A percentile compares a stretch with the other conserved stretches of the same genome.
These are phyloP conservation scores for Pseudococcus jackbeardsleyi DNA, from an alignment of 2,888 invertebrate species.

Conservation along the genomic window DNA sequence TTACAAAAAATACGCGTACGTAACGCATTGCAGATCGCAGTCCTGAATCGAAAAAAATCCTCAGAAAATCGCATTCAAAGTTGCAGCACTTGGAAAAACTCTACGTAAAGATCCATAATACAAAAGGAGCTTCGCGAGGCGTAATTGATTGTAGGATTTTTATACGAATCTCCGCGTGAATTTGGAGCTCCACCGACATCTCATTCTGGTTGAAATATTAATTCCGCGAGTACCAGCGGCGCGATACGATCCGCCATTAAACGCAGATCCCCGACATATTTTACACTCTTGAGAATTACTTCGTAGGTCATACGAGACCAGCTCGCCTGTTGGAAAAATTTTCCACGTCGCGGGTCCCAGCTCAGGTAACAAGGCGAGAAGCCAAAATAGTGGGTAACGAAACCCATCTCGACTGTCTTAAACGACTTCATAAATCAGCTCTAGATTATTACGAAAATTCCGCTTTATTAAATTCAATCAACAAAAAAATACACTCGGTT, in stretches of 20 bases:
- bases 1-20: not conserved
- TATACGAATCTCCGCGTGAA: not conserved
- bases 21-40: too few relatives aligned
- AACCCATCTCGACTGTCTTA: slow-evolving; percentile 41
- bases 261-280: slow-evolving; percentile 5
- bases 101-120: not conserved
- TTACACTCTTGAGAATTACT: slow-evolving; percentile 21
- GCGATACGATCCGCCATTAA: slow-evolving; percentile 15
- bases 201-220: slow-evolving; percentile 7
- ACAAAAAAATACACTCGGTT: slow-evolving; percentile 8
- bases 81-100: too few relatives aligned
- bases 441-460: slow-evolving; percentile 36
- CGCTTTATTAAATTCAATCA: slow-evolving; percentile 55
- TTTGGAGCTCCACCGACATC: not conserved
- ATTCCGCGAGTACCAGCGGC: slow-evolving; percentile 6
- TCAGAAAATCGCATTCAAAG: too few relatives aligned
- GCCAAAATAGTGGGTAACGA: not conserved
- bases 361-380: not conserved
- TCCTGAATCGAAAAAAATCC: too few relatives aligned
- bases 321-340: not conserved
- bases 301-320: slow-evolving; percentile 3
- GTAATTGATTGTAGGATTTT: slow-evolving; percentile 7
- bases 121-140: not conserved
- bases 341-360: not conserved
- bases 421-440: slow-evolving; percentile 47